phyloP scores from a whole-genome alignment of 2,797 vertebrate species.

The Hylomyscus alleni region DNA sequence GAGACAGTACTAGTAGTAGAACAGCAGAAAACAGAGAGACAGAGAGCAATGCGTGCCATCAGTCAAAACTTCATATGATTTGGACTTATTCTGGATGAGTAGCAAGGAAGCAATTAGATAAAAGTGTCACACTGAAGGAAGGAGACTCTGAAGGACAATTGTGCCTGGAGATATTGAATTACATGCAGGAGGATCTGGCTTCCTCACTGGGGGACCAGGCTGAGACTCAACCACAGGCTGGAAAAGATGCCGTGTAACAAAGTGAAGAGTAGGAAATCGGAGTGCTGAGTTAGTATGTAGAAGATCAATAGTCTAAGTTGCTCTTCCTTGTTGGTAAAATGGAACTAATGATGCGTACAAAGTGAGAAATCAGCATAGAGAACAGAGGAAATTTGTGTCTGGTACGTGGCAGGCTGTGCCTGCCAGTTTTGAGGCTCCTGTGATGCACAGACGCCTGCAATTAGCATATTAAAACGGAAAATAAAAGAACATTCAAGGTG shows the following conservation, averaged over 20 bases:
- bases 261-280: rapidly evolving
- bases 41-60: neutral
- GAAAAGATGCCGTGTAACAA: neutral
- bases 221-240: neutral
- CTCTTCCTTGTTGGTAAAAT: constrained; percentile 29
- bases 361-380: neutral
- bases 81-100: constrained; percentile 12
- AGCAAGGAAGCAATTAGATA: neutral
- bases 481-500: constrained; percentile 23
- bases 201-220: neutral
- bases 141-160: neutral
- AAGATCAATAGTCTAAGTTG: neutral
- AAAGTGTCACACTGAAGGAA: neutral
- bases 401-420: neutral
- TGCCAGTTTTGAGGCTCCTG: neutral
- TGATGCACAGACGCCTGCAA: neutral
- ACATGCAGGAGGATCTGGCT: neutral
- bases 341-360: neutral
- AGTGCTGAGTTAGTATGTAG: rapidly evolving
- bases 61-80: neutral
- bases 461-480: neutral
- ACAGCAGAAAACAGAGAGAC: neutral
- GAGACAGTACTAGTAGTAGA: neutral
- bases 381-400: neutral
- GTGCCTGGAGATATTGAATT: neutral